Base-by-base conservation (phyloP, 2,888 invertebrate species). In the Epistrophe eligans region DNA sequence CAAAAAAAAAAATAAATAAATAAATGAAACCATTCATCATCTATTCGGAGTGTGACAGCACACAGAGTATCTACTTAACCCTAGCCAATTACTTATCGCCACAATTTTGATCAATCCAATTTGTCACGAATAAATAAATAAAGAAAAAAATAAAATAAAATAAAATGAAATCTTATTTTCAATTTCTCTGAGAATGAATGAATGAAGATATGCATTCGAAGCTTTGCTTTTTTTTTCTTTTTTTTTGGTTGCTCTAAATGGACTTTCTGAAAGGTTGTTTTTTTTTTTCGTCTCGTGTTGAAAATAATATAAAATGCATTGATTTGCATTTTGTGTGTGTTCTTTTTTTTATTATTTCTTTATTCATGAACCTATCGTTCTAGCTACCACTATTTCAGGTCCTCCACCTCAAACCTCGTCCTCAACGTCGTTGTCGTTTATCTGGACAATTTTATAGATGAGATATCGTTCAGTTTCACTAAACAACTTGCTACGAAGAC, bases 391-490 rank as follows among this genome's bases (percentile, higher is more conserved):
- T 40, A 45, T 13, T 28, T 55, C 24, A 24, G 10, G 15, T 13
- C 0, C 52, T 0, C 19, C 19, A 17, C 67, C 17, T 10, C 24
- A 24, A 32, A 8, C 38, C 11, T 13, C 4, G 5, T 28, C 19
- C n/a, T 28, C n/a, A 24, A 58, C 55, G 24, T 28, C 19, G n/a
- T 28, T 10, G 15, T 58, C 55, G 66, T 62, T 45, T 58, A 67
- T 71, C 60, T 79, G 67, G 77, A 84, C 84, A 76, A 48, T 74
- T 85, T 79, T 50, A 77, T 82, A 79, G 82, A 82, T 71, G 77
- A 77, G 67, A 77, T 77, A 85, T 82, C 74, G 74, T 77, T 58
- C 24, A 76, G 52, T 76, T 60, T 58, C 67, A 62, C 15, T 60
- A 73, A 66, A 84, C 50, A 76, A 57, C 48, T 50, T 48, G 19